A percentile compares a stretch with the other conserved stretches of the same genome.
These are phyloP conservation scores for Hemicentrotus pulcherrimus DNA, from an alignment of 35 echinoderm and acorn worm genomes.

Conservation along the genomic window DNA sequence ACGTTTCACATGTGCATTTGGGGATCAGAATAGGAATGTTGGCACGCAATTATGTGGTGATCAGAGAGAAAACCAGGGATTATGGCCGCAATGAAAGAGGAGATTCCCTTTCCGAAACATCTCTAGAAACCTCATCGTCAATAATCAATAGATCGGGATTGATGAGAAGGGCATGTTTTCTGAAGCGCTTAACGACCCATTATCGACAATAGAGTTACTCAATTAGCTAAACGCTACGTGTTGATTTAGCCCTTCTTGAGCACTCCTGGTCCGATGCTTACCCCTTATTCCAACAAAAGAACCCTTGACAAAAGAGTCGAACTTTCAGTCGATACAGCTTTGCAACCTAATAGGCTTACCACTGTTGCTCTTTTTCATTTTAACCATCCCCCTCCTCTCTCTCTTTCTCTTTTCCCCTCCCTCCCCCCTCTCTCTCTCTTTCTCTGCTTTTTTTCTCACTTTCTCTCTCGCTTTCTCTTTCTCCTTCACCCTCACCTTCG, in stretches of 20 bases:
- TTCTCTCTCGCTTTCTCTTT: no score
- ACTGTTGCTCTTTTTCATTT: background rate
- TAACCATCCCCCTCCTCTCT: background rate
- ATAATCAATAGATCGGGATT: slow-evolving; percentile 22
- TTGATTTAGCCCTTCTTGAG: slow-evolving; percentile 7
- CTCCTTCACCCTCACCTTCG: no score
- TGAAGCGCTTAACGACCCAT: slow-evolving; percentile 1
- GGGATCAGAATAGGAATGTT: slow-evolving; percentile 42
- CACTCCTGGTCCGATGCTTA: background rate
- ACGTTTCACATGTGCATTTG: slow-evolving; percentile 39
- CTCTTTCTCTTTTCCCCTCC: no score
- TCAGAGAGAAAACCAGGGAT: slow-evolving; percentile 22
- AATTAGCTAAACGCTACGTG: slow-evolving; percentile 24
- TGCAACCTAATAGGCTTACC: slow-evolving; percentile 6
- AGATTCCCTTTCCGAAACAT: background rate
- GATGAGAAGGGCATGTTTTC: slow-evolving; percentile 30
- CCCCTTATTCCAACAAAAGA: slow-evolving; percentile 12
- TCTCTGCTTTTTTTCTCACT: no score
- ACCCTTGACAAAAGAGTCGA: slow-evolving; percentile 10
- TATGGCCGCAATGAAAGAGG: background rate
- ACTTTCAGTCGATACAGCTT: slow-evolving; percentile 17
- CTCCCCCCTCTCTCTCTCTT: no score
- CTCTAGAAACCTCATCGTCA: background rate
- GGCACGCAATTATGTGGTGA: slow-evolving; percentile 15
- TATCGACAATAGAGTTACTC: slow-evolving; percentile 44